phyloP scores from a whole-genome alignment of 92 coral and sea anemone species.

The Paragorgia papillata region DNA sequence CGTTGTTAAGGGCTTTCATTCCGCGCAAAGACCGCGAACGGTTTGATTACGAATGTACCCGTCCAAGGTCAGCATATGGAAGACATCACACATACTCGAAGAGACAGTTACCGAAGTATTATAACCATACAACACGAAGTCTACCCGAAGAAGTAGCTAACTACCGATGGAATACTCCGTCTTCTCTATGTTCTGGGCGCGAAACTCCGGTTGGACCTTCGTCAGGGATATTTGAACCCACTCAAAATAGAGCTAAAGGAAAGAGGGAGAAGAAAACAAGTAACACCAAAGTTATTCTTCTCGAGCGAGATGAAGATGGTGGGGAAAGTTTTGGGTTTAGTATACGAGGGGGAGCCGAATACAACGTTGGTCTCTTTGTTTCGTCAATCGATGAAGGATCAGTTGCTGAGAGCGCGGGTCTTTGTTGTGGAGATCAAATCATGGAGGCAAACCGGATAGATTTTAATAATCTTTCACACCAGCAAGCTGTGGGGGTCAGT shows the following conservation, averaged over 20 bases:
- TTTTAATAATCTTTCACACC: conserved; percentile 81
- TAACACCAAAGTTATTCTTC: neutral
- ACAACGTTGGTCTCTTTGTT: conserved; percentile 90
- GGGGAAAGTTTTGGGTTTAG: conserved; percentile 83
- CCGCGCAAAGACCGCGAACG: conserved; percentile 68
- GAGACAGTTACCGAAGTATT: conserved; percentile 57
- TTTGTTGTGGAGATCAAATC: conserved; percentile 91
- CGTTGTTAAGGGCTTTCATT: conserved; percentile 70
- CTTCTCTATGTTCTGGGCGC: neutral
- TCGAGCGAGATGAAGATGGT: conserved; percentile 18
- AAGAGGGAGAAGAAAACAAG: conserved; percentile 9
- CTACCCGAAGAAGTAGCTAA: neutral
- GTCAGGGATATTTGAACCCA: conserved; percentile 72
- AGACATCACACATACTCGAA: conserved; percentile 48
- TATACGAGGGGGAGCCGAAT: conserved; percentile 97
- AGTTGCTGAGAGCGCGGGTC: conserved; percentile 75
- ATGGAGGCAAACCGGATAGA: conserved; percentile 72
- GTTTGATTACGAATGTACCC: conserved; percentile 71
- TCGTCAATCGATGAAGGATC: conserved; percentile 83
- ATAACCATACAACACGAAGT: conserved; percentile 37
- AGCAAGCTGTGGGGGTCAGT: conserved; percentile 90
- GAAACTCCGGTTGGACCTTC: conserved; percentile 33
- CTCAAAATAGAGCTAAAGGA: conserved; percentile 37
- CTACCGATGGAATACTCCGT: neutral
- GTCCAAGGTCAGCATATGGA: conserved; percentile 47